Evolutionary conservation across 2,113 vertebrate species (phyloP).

Genomic region (Naja naja): DNA sequence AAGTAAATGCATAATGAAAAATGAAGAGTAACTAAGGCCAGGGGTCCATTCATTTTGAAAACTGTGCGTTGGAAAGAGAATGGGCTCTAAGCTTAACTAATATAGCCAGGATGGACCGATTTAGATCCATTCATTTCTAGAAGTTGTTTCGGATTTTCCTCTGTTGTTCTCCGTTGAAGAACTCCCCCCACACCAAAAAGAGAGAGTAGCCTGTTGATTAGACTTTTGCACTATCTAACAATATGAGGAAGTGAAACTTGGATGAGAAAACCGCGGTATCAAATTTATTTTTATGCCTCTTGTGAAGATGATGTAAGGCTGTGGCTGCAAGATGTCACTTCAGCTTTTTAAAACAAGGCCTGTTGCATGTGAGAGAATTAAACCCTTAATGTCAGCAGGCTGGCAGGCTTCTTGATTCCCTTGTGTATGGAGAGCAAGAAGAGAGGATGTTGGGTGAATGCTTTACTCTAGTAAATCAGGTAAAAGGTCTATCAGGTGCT

Average conservation of each 20-base stretch:
- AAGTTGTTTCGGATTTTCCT: neutral
- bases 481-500: neutral
- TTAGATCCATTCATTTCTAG: neutral
- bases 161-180: neutral
- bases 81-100: neutral
- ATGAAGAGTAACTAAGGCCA: neutral
- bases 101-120: too few relatives aligned
- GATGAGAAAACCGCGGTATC: neutral
- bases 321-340: neutral
- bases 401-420: conserved; percentile 5
- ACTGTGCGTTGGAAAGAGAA: neutral
- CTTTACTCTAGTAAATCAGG: conserved; percentile 5
- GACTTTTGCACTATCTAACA: conserved; percentile 5
- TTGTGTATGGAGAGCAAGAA: conserved; percentile 1
- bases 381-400: conserved; percentile 2
- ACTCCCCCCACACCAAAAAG: neutral
- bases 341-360: conserved; percentile 4
- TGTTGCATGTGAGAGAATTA: neutral
- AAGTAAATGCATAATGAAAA: neutral
- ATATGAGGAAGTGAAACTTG: conserved; percentile 3
- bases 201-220: neutral
- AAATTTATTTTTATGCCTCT: conserved; percentile 11
- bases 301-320: conserved; percentile 39
- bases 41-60: neutral
- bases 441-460: neutral